Evolutionary conservation across 2,888 invertebrate genomes (phyloP), one percentile per base, ranked within the genome.

Genomic region (Caradrina clavipalpis): DNA sequence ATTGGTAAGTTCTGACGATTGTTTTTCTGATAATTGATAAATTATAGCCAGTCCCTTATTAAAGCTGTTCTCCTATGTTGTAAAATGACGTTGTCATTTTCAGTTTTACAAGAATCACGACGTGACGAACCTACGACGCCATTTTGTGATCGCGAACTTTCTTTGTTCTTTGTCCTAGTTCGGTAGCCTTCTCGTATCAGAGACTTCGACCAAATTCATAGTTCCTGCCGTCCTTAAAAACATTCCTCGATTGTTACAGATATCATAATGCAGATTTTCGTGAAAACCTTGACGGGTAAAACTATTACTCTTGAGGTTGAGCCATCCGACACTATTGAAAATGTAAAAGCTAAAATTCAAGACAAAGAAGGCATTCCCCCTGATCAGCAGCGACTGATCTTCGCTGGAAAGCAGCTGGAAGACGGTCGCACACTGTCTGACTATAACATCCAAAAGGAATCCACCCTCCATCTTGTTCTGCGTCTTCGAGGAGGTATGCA

Each of bases 401-500:
- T 86, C 51, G 86, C 86, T 21, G 86, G 86, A 56, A 87, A 87
- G 76, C 87, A 87, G 56, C 56, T 87, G 35, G 86, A 86, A 77
- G 86, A 86, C 56, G 86, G 86, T 26, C 82, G 86, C 65, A 86
- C 86, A 21, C 76, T 86, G 1, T 86, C 86, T 1, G 86, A 86
- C 47, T 86, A 86, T 55, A 86, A 86, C 22, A 86, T 86, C 53
- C 86, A 86, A 60, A 86, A 86, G 42, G 86, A 86, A 70, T 86
- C 86, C 2, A 86, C 86, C 22, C 81, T 87, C 17, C 86, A 87
- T 64, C 75, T 87, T 55, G 86, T 86, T 17, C 55, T 86, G 55
- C 86, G 86, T 76, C 83, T 86, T 11, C 81, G 86, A 13, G 80
- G 83, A 58, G 85, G 85, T 58, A 86, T 98, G 98, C 98, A 99